Evolutionary conservation across 2,113 vertebrate genomes (phyloP).

Genomic region (Edolisoma coerulescens): DNA sequence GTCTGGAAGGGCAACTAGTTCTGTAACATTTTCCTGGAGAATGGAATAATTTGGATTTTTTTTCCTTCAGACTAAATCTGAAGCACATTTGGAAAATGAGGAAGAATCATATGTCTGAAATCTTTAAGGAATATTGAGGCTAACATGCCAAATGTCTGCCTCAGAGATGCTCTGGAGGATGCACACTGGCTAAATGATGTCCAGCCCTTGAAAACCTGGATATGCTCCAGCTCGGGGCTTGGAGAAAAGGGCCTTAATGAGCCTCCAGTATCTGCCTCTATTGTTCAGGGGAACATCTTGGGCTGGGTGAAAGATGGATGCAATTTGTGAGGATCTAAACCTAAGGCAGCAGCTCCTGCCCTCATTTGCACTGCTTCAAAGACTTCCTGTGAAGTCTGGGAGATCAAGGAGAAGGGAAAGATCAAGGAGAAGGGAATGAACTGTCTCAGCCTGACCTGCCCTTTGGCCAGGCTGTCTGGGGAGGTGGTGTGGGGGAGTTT

Average conservation of each 20-base stretch:
- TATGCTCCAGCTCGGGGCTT: not conserved
- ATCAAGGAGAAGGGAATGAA: conserved; percentile 40
- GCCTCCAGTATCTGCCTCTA: not conserved
- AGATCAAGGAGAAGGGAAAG: conserved; percentile 46
- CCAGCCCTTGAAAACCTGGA: conserved; percentile 29
- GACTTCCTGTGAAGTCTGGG: conserved; percentile 34
- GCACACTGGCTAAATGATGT: not conserved
- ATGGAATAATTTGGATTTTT: not conserved
- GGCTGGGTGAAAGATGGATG: conserved; percentile 26
- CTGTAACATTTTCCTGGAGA: not conserved
- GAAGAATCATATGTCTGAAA: not conserved
- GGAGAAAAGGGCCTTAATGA: not conserved
- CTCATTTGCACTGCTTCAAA: conserved; percentile 42
- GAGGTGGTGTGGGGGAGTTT: not conserved
- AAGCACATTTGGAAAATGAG: not conserved
- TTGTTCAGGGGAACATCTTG: conserved; percentile 1
- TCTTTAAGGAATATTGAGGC: not conserved
- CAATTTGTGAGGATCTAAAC: conserved; percentile 37
- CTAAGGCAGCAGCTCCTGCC: conserved; percentile 5
- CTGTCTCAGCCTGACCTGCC: conserved; percentile 13
- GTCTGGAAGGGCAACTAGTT: not conserved
- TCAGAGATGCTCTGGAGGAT: not conserved
- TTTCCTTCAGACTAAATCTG: not conserved
- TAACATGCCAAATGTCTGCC: not conserved
- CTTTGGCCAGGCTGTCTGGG: conserved; percentile 5